Evolutionary conservation across 2,888 invertebrate genomes (phyloP).

Genomic region (Drosophila leonis): DNA sequence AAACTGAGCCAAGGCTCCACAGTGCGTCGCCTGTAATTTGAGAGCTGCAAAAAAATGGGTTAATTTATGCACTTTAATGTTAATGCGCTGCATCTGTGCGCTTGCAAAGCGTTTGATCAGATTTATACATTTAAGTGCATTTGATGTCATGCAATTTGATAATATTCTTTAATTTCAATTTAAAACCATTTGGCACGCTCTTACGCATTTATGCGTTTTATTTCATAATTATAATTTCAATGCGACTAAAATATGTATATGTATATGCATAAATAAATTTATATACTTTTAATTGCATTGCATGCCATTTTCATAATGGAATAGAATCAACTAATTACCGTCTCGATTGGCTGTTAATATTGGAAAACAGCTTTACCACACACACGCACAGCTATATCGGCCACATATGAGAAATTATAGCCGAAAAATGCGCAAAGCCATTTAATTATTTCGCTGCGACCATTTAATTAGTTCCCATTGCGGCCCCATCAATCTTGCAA

Average conservation of each 20-base stretch:
- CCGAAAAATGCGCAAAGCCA: conserved; percentile 59
- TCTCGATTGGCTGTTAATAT: conserved; percentile 63
- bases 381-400: conserved; percentile 22
- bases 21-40: conserved; percentile 20
- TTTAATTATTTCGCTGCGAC: conserved; percentile 60
- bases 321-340: conserved; percentile 69
- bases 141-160: conserved; percentile 45
- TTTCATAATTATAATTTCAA: conserved; percentile 61
- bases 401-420: conserved; percentile 39
- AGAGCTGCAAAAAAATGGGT: conserved; percentile 41
- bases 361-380: conserved; percentile 36
- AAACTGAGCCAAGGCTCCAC: too few relatives aligned
- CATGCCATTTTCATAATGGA: conserved; percentile 66
- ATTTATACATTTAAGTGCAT: conserved; percentile 68
- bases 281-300: conserved; percentile 74
- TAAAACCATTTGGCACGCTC: conserved; percentile 66
- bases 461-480: conserved; percentile 63
- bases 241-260: conserved; percentile 31
- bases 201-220: conserved; percentile 52
- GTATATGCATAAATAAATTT: conserved; percentile 44
- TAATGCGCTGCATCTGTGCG: conserved; percentile 73
- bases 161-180: conserved; percentile 72
- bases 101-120: conserved; percentile 62
- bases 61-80: conserved; percentile 77
- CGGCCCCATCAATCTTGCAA: conserved; percentile 30